A percentile compares a stretch with the other conserved stretches of the same genome.
Evolutionary conservation across 2,113 vertebrate genomes (phyloP).

Genomic region (Heterochromis multidens): DNA sequence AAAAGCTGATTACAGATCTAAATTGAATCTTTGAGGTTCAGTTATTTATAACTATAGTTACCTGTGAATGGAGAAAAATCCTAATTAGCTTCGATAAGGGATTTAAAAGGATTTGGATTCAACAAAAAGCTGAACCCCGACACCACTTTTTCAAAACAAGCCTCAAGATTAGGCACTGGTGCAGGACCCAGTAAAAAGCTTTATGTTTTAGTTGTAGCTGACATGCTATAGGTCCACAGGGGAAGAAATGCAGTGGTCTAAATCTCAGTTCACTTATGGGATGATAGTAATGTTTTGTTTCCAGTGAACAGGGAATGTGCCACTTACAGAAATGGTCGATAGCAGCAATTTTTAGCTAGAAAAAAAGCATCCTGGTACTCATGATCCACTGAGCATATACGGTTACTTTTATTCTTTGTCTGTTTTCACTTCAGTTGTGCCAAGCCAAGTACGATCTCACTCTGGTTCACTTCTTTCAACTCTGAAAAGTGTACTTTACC

Average conservation of each 20-base stretch:
- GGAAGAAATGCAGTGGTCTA: neutral
- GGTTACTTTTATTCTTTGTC: neutral
- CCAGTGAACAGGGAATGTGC: neutral
- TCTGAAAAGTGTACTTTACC: neutral
- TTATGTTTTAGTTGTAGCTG: neutral
- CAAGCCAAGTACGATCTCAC: neutral
- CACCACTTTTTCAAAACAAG: neutral
- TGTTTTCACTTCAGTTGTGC: neutral
- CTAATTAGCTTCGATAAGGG: neutral
- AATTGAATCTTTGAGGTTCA: neutral
- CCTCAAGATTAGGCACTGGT: neutral
- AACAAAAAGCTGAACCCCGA: neutral
- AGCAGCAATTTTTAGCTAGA: neutral
- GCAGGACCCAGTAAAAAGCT: neutral
- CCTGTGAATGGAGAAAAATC: neutral
- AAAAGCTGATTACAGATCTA: conserved; percentile 5
- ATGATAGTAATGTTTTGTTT: neutral
- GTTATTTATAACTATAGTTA: neutral
- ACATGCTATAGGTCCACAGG: neutral
- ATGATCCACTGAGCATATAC: neutral
- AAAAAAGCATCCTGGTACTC: neutral
- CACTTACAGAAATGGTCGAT: neutral
- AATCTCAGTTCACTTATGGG: neutral
- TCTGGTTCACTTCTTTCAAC: conserved; percentile 4
- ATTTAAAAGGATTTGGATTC: neutral